These are phyloP conservation scores for Megaustenia siamemsis DNA, from an alignment of 2,888 invertebrate genomes.

Conservation along the genomic window DNA sequence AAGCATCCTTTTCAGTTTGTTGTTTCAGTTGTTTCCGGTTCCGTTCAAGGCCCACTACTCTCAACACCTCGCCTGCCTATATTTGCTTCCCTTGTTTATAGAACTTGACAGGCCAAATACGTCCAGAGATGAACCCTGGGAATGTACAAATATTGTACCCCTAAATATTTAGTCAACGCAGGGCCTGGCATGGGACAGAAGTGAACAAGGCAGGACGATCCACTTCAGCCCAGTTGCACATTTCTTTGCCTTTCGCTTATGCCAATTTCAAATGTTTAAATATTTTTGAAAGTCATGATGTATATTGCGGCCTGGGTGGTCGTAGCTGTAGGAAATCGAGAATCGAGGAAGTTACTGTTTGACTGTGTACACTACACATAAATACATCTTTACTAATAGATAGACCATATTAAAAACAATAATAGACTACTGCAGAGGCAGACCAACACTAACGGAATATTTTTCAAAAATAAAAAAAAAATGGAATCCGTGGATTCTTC, in stretches of 20 bases:
- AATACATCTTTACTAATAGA: no score
- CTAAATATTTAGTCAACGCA: slow-evolving; percentile 38
- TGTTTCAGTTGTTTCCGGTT: slow-evolving; percentile 47
- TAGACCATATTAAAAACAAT: no score
- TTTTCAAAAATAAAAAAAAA: no score
- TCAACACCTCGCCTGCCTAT: slow-evolving; percentile 31
- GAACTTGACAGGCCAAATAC: slow-evolving; percentile 21
- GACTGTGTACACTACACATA: no score
- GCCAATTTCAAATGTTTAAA: not conserved
- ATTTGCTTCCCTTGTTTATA: slow-evolving; percentile 34
- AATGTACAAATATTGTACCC: slow-evolving; percentile 23
- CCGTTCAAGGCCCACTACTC: slow-evolving; percentile 33
- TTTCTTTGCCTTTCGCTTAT: not conserved
- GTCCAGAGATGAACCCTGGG: not conserved
- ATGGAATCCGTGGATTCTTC: no score
- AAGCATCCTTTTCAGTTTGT: not conserved
- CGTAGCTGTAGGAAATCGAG: no score
- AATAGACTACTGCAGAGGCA: no score
- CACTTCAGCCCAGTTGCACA: not conserved
- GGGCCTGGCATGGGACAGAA: not conserved
- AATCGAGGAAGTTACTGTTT: no score
- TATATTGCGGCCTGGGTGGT: not conserved
- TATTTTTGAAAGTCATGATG: not conserved
- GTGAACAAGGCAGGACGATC: not conserved
- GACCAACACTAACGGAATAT: no score